Base-by-base conservation (phyloP, 2,797 vertebrate genomes). In the Rhynchotus rufescens region DNA sequence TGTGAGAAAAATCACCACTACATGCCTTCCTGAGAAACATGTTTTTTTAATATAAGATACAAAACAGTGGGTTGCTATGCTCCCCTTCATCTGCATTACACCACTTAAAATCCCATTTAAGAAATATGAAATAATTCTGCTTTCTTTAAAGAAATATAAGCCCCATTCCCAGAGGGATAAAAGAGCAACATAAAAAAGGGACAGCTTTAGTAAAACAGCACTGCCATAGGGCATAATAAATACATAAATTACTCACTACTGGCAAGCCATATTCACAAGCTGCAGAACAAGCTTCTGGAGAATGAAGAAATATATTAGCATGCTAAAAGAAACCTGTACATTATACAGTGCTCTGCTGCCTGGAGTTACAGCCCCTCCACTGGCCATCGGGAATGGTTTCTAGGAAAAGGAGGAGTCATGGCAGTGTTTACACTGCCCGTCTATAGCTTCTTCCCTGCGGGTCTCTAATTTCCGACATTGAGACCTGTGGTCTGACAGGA, bases 161-260 rank as follows among this genome's bases (percentile, higher is more conserved):
- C 23, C 74, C 65, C 8, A 20, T 85, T 93, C 95, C 93, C 89
- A 91, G 57, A 61, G 89, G 89, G 77, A 93, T 93, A 66, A 94
- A 92, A 87, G 71, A 89, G 75, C 82, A 88, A 64, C 51, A 66
- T 73, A 65, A 79, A 84, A 92, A 92, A 26, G 21, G 65, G 89
- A 91, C 86, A 83, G 78, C 60, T 89, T 94, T 91, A 94, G 94
- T 94, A 88, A 95, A 96, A 91, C 94, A 94, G 93, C 81, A 71
- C 78, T 86, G 89, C 94, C 81, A 80, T 69, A 82, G 89, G 95
- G 88, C 76, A 83, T 79, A 88, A 96, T 94, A 94, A 93, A 96
- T 92, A 57, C 90, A 93, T 91, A 91, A 94, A 95, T 94, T 91
- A 91, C 92, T 93, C 94, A 57, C 78, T 84, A 90, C 15, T 80